Conservation (phyloP, 2,797 vertebrate genomes). For the Microctenopoma lineatum region DNA sequence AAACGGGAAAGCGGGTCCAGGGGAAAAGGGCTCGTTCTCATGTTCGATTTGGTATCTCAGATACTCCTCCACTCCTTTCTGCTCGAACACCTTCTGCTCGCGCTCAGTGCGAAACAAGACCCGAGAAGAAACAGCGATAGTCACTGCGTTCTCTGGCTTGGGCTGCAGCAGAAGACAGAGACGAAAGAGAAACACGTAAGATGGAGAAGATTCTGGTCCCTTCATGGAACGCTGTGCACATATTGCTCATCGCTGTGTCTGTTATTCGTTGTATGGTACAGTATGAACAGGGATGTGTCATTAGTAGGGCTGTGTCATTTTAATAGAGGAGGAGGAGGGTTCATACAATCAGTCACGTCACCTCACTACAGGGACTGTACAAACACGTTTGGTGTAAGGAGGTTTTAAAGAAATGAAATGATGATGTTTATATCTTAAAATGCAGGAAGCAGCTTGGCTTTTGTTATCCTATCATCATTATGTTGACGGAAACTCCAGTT, state of each 20-base stretch:
- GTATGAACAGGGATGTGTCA: slow-evolving; percentile 7
- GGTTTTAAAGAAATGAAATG: no score
- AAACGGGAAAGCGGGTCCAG: slow-evolving; percentile 94
- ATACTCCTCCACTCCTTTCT: slow-evolving; percentile 94
- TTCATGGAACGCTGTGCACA: not conserved
- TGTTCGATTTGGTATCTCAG: slow-evolving; percentile 94
- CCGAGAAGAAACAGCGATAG: slow-evolving; percentile 92
- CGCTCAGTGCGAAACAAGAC: slow-evolving; percentile 95
- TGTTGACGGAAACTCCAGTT: no score
- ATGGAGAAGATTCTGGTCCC: not conserved
- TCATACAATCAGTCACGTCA: not conserved
- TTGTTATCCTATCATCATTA: no score
- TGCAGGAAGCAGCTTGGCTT: no score
- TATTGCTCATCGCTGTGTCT: not conserved
- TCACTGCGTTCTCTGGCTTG: slow-evolving; percentile 94
- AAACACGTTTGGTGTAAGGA: no score
- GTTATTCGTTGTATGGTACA: not conserved
- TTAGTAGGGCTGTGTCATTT: not conserved
- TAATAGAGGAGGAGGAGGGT: not conserved
- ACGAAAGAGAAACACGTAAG: not conserved
- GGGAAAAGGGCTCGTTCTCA: slow-evolving; percentile 93
- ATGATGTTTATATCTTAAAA: no score
- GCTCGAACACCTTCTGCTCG: slow-evolving; percentile 91
- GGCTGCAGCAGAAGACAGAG: slow-evolving; percentile 80
- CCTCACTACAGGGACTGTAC: not conserved